These are phyloP conservation scores for Aphaenogaster rudis DNA, from an alignment of 1,140 invertebrate genomes.

Conservation along the genomic window DNA sequence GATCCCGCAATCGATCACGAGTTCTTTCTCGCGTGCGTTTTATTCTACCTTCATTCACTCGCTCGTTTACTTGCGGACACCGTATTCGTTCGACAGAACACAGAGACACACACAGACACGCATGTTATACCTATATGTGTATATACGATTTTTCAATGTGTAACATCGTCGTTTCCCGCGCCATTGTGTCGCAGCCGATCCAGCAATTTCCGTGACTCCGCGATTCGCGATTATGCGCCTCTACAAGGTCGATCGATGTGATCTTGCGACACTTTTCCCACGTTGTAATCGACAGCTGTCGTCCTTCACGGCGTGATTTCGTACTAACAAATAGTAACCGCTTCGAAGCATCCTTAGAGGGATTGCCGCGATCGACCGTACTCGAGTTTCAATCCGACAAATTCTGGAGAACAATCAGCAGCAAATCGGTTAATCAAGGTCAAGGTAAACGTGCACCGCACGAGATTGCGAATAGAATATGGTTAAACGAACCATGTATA, in stretches of 20 bases:
- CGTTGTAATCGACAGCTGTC: neutral
- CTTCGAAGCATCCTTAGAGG: neutral
- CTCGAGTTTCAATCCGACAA: slow-evolving; percentile 11
- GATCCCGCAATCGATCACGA: slow-evolving; percentile 39
- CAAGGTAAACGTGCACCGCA: slow-evolving; percentile 15
- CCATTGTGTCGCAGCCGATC: slow-evolving; percentile 57
- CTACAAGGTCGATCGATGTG: neutral
- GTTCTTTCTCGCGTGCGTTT: slow-evolving; percentile 43
- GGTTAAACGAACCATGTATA: slow-evolving; percentile 40
- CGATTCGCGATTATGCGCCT: slow-evolving; percentile 15
- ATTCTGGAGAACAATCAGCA: slow-evolving; percentile 23
- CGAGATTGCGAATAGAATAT: slow-evolving; percentile 27
- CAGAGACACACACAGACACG: slow-evolving; percentile 2
- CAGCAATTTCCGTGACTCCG: neutral
- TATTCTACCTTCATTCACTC: slow-evolving; percentile 39
- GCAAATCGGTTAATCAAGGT: slow-evolving; percentile 34
- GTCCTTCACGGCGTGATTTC: neutral
- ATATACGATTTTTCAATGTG: slow-evolving; percentile 61
- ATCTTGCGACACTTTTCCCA: neutral
- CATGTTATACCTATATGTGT: slow-evolving; percentile 40
- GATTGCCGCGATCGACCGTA: slow-evolving; percentile 1
- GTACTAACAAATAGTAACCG: neutral
- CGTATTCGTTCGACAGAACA: slow-evolving; percentile 47
- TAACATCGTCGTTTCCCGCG: slow-evolving; percentile 58
- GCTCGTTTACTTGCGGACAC: slow-evolving; percentile 45